phyloP scores from a whole-genome alignment of 2,888 invertebrate species.

The Dendrolimus pini region DNA sequence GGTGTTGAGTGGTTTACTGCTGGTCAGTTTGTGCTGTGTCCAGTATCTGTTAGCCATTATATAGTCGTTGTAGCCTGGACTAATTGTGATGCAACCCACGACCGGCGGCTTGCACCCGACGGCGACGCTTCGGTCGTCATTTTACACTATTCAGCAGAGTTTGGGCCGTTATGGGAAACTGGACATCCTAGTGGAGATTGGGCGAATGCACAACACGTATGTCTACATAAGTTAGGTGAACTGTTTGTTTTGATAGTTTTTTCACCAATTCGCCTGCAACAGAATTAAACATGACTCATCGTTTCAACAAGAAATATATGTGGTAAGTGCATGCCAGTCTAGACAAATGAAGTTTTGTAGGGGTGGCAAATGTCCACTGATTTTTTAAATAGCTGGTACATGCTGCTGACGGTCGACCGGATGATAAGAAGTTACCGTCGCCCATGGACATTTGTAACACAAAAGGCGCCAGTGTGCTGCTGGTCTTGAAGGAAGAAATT shows the following conservation, averaged over 20 bases:
- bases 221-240: constrained; percentile 29
- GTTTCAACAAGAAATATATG: no score
- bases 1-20: constrained; percentile 41
- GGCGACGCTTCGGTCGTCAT: constrained; percentile 36
- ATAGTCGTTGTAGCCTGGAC: constrained; percentile 52
- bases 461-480: no score
- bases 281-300: background rate
- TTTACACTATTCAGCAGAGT: constrained; percentile 49
- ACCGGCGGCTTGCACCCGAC: constrained; percentile 34
- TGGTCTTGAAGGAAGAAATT: no score
- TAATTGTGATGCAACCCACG: constrained; percentile 64
- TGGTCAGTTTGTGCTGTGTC: constrained; percentile 40
- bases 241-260: constrained; percentile 40
- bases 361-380: no score
- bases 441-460: no score
- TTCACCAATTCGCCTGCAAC: constrained; percentile 19
- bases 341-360: no score
- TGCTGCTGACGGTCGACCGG: no score
- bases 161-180: constrained; percentile 59
- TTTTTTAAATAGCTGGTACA: no score
- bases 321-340: no score
- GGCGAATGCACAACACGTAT: constrained; percentile 50
- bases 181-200: constrained; percentile 42
- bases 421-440: no score
- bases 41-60: constrained; percentile 42